These are phyloP conservation scores for Micrastur ruficollis DNA, from an alignment of 2,797 vertebrate species.

Conservation along the genomic window DNA sequence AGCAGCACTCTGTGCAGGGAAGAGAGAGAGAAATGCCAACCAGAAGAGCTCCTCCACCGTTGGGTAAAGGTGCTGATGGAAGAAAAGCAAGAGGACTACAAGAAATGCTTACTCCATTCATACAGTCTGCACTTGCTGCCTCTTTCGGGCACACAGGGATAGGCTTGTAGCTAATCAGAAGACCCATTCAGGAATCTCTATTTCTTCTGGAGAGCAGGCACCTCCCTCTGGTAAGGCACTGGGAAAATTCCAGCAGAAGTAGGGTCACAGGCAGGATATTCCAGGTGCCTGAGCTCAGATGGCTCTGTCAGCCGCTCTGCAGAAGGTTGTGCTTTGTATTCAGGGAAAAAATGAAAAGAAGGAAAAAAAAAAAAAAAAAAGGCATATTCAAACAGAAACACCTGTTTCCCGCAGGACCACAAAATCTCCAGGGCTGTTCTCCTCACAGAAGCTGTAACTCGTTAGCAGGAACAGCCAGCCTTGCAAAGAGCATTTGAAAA, in stretches of 20 bases:
- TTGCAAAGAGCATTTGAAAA: not conserved
- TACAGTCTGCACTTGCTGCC: not conserved
- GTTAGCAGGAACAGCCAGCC: not conserved
- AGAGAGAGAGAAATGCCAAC: not conserved
- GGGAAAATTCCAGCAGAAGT: not conserved
- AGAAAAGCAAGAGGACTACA: not conserved
- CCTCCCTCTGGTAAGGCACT: not conserved
- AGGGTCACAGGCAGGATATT: not conserved
- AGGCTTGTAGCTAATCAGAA: not conserved
- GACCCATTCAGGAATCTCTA: fast-evolving
- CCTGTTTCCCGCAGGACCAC: not conserved
- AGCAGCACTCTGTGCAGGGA: fast-evolving
- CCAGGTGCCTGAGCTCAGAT: not conserved
- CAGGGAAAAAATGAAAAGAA: not conserved
- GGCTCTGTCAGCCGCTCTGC: not conserved
- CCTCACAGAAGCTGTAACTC: not conserved
- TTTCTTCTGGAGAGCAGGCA: not conserved
- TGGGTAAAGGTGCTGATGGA: not conserved
- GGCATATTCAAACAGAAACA: not conserved
- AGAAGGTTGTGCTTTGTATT: not conserved
- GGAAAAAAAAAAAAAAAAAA: not conserved
- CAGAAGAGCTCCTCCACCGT: not conserved
- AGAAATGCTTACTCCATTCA: not conserved
- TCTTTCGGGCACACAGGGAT: not conserved
- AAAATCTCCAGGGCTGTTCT: not conserved